A percentile compares a stretch with the other conserved stretches of the same genome.
Conservation (phyloP, 2,113 vertebrate species). For the Ciconia stormi region DNA sequence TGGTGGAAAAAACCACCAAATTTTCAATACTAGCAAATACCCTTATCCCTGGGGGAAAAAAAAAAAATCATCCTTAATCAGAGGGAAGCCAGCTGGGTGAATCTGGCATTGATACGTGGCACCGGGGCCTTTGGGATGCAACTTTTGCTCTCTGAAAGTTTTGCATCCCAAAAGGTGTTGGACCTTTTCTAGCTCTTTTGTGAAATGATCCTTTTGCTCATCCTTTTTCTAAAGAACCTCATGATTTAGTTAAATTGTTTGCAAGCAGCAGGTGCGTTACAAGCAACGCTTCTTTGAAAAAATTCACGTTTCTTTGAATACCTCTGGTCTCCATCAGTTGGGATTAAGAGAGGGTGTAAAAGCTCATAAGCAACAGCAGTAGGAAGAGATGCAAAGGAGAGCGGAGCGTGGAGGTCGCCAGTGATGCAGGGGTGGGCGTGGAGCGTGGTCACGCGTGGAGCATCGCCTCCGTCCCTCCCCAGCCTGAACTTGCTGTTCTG, state of each 20-base stretch:
- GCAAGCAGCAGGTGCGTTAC: background rate
- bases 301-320: background rate
- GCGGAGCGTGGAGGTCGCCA: background rate
- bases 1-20: background rate
- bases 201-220: background rate
- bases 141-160: background rate
- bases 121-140: background rate
- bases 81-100: background rate
- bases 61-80: background rate
- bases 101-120: no score
- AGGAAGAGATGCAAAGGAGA: background rate
- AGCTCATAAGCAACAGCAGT: background rate
- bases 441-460: background rate
- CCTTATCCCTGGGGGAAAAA: background rate
- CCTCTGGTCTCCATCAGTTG: background rate
- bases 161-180: background rate
- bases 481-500: background rate
- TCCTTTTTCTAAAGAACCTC: background rate
- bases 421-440: background rate
- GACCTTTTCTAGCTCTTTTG: background rate
- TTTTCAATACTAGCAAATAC: background rate
- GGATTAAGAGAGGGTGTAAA: background rate
- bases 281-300: background rate
- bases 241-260: background rate
- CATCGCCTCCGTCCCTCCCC: background rate